Evolutionary conservation across 1,140 invertebrate species (phyloP).

Genomic region (Brachionus manjavacas): DNA sequence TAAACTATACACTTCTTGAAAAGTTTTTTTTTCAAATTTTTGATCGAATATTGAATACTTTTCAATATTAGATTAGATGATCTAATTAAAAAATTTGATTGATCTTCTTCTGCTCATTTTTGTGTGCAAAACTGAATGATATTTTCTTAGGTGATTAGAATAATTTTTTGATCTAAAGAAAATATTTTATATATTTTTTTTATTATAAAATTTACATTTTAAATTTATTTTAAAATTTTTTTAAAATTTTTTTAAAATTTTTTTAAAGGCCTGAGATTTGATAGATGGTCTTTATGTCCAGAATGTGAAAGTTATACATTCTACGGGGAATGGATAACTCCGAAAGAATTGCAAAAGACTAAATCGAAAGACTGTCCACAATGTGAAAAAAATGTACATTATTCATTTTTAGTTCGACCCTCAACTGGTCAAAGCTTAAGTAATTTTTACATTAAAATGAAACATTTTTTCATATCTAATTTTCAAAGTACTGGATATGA

Average conservation of each 20-base stretch:
- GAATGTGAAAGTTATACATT: constrained; percentile 6
- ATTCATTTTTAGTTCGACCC: constrained; percentile 38
- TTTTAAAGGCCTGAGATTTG: constrained; percentile 1
- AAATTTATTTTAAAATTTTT: neutral
- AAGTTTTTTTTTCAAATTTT: too few species aligned
- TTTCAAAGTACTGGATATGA: neutral
- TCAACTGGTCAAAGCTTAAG: constrained; percentile 16
- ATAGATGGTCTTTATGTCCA: constrained; percentile 30
- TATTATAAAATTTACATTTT: too few species aligned
- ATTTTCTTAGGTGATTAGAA: too few species aligned
- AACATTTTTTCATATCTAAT: neutral
- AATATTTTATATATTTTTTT: too few species aligned
- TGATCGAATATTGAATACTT: too few species aligned
- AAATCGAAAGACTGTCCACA: constrained; percentile 19
- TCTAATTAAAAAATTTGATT: too few species aligned
- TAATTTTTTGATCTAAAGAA: too few species aligned
- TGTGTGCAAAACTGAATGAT: too few species aligned
- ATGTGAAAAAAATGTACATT: constrained; percentile 19
- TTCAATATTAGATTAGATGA: too few species aligned
- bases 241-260: neutral
- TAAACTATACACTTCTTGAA: too few species aligned
- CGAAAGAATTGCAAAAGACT: constrained; percentile 34
- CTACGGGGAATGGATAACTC: constrained; percentile 26
- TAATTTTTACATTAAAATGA: neutral
- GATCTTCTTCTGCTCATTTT: too few species aligned